phyloP scores from a whole-genome alignment of 2,113 vertebrate species.

The Oryctolagus cuniculus region DNA sequence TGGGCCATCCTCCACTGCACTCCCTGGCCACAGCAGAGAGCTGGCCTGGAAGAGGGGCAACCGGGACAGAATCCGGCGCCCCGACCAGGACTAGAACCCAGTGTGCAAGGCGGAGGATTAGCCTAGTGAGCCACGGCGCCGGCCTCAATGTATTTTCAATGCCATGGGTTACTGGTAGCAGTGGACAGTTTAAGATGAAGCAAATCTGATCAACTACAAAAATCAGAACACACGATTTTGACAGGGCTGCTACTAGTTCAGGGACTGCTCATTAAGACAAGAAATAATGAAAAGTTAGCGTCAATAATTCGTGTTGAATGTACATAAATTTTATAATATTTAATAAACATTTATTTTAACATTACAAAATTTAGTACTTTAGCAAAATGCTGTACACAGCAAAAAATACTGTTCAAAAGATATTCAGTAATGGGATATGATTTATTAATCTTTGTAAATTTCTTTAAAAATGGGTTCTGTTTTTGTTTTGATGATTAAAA shows the following conservation, averaged over 20 bases:
- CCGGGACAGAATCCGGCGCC: no score
- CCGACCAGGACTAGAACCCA: no score
- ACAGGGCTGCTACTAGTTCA: neutral
- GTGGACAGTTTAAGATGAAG: neutral
- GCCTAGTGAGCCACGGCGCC: no score
- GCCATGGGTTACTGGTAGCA: neutral
- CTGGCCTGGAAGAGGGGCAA: no score
- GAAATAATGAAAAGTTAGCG: neutral
- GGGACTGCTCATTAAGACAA: neutral
- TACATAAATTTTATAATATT: neutral
- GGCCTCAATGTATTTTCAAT: neutral
- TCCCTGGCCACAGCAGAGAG: no score
- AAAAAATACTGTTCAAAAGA: neutral
- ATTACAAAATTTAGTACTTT: neutral
- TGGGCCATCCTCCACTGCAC: no score
- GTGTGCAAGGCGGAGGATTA: no score
- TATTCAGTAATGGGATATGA: neutral
- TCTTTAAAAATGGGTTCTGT: neutral
- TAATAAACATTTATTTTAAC: neutral
- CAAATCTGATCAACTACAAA: neutral
- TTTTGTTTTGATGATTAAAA: neutral
- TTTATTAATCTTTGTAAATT: neutral
- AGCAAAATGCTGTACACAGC: neutral
- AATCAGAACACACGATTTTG: neutral
- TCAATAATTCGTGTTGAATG: neutral